These are phyloP conservation scores for Andrena haemorrhoa DNA, from an alignment of 2,888 invertebrate genomes.

Conservation along the genomic window DNA sequence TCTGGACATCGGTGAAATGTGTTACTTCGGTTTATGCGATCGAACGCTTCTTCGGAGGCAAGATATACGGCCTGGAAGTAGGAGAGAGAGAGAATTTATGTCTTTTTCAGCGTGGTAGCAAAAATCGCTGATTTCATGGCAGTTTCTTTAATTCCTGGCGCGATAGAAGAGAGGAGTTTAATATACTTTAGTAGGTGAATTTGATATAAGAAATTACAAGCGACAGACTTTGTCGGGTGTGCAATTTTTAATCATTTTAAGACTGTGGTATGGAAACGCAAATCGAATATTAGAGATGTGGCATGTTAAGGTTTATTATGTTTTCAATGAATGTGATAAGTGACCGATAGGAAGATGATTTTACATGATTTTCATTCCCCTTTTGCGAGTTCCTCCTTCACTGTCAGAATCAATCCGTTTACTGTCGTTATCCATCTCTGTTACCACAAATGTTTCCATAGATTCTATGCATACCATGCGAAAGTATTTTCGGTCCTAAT, in stretches of 20 bases:
- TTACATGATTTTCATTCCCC: no score
- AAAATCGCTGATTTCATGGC: background rate
- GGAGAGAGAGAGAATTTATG: conserved; percentile 1
- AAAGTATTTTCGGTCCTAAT: background rate
- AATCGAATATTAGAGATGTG: no score
- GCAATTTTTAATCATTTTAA: no score
- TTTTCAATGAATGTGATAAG: no score
- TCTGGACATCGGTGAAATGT: background rate
- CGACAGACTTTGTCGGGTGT: background rate
- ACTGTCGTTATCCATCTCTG: background rate
- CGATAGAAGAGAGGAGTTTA: background rate
- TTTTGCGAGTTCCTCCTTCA: no score
- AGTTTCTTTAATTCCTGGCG: background rate
- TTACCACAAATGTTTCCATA: background rate
- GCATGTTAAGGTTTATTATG: no score
- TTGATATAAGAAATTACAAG: background rate
- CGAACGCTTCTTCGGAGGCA: conserved; percentile 1
- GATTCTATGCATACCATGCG: background rate
- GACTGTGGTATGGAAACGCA: no score
- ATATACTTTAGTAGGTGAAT: background rate
- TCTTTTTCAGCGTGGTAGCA: background rate
- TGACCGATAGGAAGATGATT: no score
- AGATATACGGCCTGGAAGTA: background rate
- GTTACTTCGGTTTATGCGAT: conserved; percentile 14
- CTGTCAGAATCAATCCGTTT: background rate